Conservation (phyloP, 2,888 invertebrate genomes). For the Malthinus flaveolus region DNA sequence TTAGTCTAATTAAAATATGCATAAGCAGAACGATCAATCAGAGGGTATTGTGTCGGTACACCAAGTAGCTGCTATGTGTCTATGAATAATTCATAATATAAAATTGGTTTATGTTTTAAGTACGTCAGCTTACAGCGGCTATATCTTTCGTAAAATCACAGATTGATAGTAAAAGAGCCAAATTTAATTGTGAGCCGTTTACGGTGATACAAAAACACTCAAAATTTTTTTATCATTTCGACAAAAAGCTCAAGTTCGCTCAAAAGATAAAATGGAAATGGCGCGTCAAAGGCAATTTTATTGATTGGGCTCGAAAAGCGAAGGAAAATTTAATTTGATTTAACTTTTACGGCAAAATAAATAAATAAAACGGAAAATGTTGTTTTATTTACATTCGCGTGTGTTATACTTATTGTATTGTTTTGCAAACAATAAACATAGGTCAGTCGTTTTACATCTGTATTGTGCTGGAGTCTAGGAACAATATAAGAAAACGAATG, state of each 20-base stretch:
- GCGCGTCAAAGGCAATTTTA: neutral
- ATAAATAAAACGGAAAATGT: too few relatives aligned
- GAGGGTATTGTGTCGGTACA: constrained; percentile 34
- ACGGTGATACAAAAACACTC: constrained; percentile 8
- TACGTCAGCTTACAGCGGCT: constrained; percentile 34
- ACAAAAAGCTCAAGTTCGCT: neutral
- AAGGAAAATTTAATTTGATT: too few relatives aligned
- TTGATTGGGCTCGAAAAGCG: too few relatives aligned
- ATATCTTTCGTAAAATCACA: constrained; percentile 33
- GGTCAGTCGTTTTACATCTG: too few relatives aligned
- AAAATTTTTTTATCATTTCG: neutral
- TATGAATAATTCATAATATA: constrained; percentile 41
- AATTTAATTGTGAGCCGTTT: constrained; percentile 19
- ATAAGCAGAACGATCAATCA: constrained; percentile 37
- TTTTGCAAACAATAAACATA: too few relatives aligned
- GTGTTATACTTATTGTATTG: too few relatives aligned
- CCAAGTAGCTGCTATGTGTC: constrained; percentile 37
- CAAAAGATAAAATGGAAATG: neutral
- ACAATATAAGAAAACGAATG: neutral
- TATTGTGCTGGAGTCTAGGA: neutral
- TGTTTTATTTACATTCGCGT: too few relatives aligned
- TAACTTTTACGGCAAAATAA: too few relatives aligned
- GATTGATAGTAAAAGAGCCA: constrained; percentile 11
- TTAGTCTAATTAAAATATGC: constrained; percentile 38
- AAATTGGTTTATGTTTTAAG: constrained; percentile 42